Conservation (phyloP, 1,140 invertebrate genomes). For the Drosophila tsacasi region DNA sequence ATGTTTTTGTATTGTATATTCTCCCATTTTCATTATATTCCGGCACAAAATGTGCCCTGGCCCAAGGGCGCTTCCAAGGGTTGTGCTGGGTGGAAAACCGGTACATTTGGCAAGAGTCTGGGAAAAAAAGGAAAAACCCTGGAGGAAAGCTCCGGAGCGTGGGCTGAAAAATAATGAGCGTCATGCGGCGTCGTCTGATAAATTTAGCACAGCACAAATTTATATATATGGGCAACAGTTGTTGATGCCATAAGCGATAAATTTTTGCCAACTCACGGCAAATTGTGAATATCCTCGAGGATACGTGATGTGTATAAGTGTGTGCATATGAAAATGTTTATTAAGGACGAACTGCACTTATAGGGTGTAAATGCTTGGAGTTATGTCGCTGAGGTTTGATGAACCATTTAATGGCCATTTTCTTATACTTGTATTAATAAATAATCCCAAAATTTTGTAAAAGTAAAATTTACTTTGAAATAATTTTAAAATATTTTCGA, state of each 20-base stretch:
- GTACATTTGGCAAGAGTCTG: slow-evolving; percentile 22
- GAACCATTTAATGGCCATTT: background rate
- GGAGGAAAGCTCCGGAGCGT: slow-evolving; percentile 23
- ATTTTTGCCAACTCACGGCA: slow-evolving; percentile 50
- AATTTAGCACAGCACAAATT: slow-evolving; percentile 46
- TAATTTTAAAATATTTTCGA: no score
- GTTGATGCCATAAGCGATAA: slow-evolving; percentile 59
- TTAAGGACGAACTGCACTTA: slow-evolving; percentile 26
- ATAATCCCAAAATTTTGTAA: no score
- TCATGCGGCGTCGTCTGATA: slow-evolving; percentile 61
- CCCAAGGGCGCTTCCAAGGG: slow-evolving; percentile 23
- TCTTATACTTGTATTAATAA: no score
- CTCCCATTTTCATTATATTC: slow-evolving; percentile 61
- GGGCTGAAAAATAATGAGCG: slow-evolving; percentile 60
- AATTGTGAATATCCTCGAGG: slow-evolving; percentile 34
- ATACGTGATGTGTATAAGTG: slow-evolving; percentile 11
- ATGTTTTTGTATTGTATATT: slow-evolving; percentile 51
- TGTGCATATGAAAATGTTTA: slow-evolving; percentile 17
- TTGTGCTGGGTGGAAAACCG: slow-evolving; percentile 18
- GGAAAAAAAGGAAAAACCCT: background rate
- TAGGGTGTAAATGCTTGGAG: background rate
- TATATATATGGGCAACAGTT: slow-evolving; percentile 57
- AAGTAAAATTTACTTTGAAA: no score
- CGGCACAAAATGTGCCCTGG: slow-evolving; percentile 31
- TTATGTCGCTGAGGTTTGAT: background rate